These are phyloP conservation scores for Coranthus polyacanthus DNA, from an alignment of 2,797 vertebrate genomes.

Conservation along the genomic window DNA sequence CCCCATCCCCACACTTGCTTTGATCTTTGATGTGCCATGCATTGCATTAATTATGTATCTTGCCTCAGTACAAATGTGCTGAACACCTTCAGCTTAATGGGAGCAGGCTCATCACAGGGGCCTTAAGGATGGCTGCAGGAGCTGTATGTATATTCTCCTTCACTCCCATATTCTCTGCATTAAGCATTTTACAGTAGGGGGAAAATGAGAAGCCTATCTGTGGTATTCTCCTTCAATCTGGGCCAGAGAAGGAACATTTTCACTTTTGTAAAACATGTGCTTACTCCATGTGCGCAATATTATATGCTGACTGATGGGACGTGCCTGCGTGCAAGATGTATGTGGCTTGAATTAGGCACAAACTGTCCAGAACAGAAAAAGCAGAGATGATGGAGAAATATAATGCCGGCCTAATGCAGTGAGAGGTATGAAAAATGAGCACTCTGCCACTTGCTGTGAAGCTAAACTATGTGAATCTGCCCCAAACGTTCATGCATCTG, in stretches of 20 bases:
- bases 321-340: slow-evolving; percentile 42
- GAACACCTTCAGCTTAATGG: slow-evolving; percentile 76
- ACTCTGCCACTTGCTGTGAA: slow-evolving; percentile 36
- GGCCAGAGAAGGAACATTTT: slow-evolving; percentile 48
- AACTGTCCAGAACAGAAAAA: slow-evolving; percentile 43
- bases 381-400: slow-evolving; percentile 51
- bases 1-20: slow-evolving; percentile 70
- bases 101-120: slow-evolving; percentile 65
- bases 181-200: slow-evolving; percentile 42
- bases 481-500: slow-evolving; percentile 54
- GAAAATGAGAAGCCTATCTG: slow-evolving; percentile 33
- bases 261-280: slow-evolving; percentile 38
- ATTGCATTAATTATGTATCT: slow-evolving; percentile 85
- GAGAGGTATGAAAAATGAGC: slow-evolving; percentile 68
- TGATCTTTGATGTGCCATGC: slow-evolving; percentile 84
- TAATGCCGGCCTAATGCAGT: slow-evolving; percentile 22
- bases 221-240: slow-evolving; percentile 34
- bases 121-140: slow-evolving; percentile 76
- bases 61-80: slow-evolving; percentile 66
- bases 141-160: slow-evolving; percentile 22
- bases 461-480: slow-evolving; percentile 37
- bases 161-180: slow-evolving; percentile 39
- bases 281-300: slow-evolving; percentile 21
- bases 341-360: slow-evolving; percentile 56
- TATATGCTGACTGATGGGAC: slow-evolving; percentile 31